Base-by-base conservation (phyloP, 2,797 vertebrate genomes). In the Phoebastria nigripes region DNA sequence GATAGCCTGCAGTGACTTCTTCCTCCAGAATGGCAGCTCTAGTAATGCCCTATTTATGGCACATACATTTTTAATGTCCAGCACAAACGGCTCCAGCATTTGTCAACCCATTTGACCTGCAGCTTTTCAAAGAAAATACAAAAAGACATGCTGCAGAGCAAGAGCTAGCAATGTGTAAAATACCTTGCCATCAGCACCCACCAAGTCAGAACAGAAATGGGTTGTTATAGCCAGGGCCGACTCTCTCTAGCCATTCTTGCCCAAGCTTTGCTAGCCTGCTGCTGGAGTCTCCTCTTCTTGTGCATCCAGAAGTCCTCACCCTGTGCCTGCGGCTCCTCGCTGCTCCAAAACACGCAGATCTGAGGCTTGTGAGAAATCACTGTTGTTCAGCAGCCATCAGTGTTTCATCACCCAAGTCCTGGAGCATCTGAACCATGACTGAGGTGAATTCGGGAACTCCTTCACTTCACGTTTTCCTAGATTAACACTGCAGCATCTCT, bases 31-130 rank as follows among this genome's bases (percentile, higher is more conserved):
- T 3, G 12, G 58, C 93, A 96, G 86, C 78, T 89, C 86, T 11
- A 51, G 56, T 13, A 67, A 86, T 37, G 35, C 55, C 67, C 86
- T 80, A 85, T 78, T 93, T 94, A 84, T 29, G 55, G 71, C 47
- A 79, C 51, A 21, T 90, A 35, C 39, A 81, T 95, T 87, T 91
- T 95, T 93, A 85, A 96, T 74, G 71, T 52, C 87, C 78, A 82
- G 73, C 67, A 67, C 71, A 87, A 94, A 87, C 5, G 7, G 24
- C 52, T 90, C 78, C 88, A 89, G 63, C 56, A 54, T 69, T 95
- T 90, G 67, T 71, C 81, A 92, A 49, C 78, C 74, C 81, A 54
- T 84, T 77, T 82, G 67, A 90, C 81, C 86, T 20, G 41, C 52
- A 65, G 70, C 49, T 94, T 92, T 84, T 52, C 73, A 90, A 84